Base-by-base conservation (phyloP, 2,888 invertebrate species). In the Loripinus fragilis region DNA sequence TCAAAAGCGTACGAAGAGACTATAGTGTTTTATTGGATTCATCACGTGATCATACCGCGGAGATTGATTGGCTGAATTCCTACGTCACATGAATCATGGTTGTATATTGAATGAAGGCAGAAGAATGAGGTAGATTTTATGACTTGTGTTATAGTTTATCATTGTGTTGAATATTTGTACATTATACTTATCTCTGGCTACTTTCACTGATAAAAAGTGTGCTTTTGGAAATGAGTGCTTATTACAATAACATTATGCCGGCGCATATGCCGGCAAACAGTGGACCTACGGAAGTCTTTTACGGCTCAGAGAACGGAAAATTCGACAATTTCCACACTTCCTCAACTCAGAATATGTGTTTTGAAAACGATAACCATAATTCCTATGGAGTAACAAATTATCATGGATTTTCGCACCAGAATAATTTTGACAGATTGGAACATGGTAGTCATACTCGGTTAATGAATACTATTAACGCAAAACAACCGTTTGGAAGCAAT, bases 311-410 rank as follows among this genome's bases (percentile, higher is more conserved):
- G 52, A 85, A 81, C 68, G 85, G 83, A 66, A 55, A 71, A 30
- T 42, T 83, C 79, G 87, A 87, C 64, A 78, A 77, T 42, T 71
- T 70, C 67, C 86, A 79, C 68, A 85, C 86, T 74, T 72, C 82
- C n/a, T 68, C 76, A 48, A 70, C 77, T 35, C 86, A 85, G 66
- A 85, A 77, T 78, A 85, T 87, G 87, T 87, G 87, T 79, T 87
- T 78, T 60, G 86, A 87, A 65, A 85, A 83, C 70, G 86, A 86
- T 45, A 78, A 83, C 67, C 76, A 78, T 28, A 84, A 74, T 69
- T 81, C 86, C 17, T 86, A 85, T 55, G 83, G 85, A 52, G 81
- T 84, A 78, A 69, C 78, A n/a, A 85, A 80, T 69, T 87, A 82
- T 76, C 78, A 80, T 28, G 79, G 85, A 41, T 86, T 81, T 76